phyloP scores from a whole-genome alignment of 2,797 vertebrate species.

The Megaceryle alcyon region DNA sequence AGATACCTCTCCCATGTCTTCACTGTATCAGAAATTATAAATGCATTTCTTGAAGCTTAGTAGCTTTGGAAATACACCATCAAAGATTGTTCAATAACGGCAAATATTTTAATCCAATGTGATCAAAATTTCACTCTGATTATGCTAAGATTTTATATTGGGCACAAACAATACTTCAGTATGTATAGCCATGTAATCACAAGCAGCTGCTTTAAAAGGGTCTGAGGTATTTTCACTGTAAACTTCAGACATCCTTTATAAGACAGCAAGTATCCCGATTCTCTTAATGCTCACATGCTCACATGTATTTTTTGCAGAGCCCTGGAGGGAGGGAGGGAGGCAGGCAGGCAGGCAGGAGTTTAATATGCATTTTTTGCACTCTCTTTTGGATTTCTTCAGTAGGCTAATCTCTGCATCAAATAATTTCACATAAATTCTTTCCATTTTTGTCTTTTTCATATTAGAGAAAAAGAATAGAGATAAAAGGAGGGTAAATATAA shows the following conservation, averaged over 20 bases:
- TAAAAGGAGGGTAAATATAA: not conserved
- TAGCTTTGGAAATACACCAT: not conserved
- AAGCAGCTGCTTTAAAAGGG: not conserved
- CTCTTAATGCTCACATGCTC: not conserved
- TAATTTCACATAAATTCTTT: not conserved
- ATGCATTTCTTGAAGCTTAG: not conserved
- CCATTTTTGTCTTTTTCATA: not conserved
- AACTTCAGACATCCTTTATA: not conserved
- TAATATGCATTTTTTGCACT: not conserved
- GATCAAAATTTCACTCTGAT: not conserved
- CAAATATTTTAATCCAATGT: conserved; percentile 5
- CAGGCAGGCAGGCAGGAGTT: not conserved
- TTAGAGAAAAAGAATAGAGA: not conserved
- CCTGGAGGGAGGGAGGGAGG: too few species aligned
- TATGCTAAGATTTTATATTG: not conserved
- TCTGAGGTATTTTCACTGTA: not conserved
- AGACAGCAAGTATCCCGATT: not conserved
- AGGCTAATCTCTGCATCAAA: not conserved
- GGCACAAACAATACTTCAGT: not conserved
- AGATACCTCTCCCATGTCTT: not conserved
- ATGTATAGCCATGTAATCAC: not conserved
- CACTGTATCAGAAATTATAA: not conserved
- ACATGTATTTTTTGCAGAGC: not conserved
- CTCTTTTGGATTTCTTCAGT: not conserved
- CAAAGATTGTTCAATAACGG: not conserved